These are phyloP conservation scores for Silurus asotus DNA, from an alignment of 2,113 vertebrate species.

Conservation along the genomic window DNA sequence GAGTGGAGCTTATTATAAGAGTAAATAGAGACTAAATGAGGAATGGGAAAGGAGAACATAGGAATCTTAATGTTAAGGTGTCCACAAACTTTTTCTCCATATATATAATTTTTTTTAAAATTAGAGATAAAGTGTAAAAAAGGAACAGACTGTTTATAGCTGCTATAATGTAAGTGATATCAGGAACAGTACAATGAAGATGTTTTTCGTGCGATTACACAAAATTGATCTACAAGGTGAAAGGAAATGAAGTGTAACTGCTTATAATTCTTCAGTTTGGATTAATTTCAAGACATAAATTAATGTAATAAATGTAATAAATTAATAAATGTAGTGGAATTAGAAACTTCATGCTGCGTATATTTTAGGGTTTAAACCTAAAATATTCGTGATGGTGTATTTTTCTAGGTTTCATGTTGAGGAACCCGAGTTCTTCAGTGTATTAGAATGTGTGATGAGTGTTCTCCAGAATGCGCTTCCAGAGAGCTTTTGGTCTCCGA, in stretches of 20 bases:
- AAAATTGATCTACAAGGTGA: neutral
- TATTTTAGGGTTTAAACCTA: neutral
- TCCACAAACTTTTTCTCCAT: no score
- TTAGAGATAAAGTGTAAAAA: neutral
- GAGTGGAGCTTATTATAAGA: no score
- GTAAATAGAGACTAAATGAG: no score
- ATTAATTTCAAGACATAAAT: neutral
- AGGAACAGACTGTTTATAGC: neutral
- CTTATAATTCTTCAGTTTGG: neutral
- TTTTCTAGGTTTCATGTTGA: neutral
- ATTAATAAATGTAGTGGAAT: neutral
- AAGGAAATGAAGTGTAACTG: neutral
- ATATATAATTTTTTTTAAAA: neutral
- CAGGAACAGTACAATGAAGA: neutral
- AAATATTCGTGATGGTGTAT: no score
- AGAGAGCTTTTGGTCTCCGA: slow-evolving; percentile 7
- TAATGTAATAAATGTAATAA: no score
- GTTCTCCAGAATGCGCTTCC: neutral
- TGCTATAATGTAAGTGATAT: neutral
- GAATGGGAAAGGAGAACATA: no score
- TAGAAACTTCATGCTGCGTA: neutral
- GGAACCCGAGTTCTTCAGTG: slow-evolving; percentile 9
- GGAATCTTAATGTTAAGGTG: no score
- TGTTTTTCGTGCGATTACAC: neutral
- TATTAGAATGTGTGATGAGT: slow-evolving; percentile 10